Percentiles rank a stretch among this genome's conserved stretches.
Evolutionary conservation across 2,888 invertebrate genomes (phyloP).

Genomic region (Aphidius colemani): DNA sequence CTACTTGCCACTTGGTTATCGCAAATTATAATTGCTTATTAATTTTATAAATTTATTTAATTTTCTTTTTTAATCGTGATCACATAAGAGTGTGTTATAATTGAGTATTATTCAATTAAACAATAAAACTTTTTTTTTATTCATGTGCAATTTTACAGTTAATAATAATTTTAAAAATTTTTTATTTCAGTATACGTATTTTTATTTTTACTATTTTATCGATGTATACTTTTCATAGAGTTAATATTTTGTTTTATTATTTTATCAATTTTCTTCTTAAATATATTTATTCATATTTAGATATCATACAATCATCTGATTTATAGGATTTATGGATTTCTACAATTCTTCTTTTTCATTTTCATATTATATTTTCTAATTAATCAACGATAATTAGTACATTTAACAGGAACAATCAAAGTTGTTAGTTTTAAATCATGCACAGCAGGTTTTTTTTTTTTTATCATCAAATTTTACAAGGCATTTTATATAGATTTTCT

Average conservation of each 20-base stretch:
- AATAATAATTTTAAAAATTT: not conserved
- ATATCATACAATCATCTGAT: slow-evolving; percentile 31
- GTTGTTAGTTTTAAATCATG: slow-evolving; percentile 15
- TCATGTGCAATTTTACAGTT: too few species aligned
- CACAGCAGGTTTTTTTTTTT: slow-evolving; percentile 17
- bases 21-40: too few species aligned
- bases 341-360: slow-evolving; percentile 3
- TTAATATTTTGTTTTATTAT: slow-evolving; percentile 10
- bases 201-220: not conserved
- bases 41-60: too few species aligned
- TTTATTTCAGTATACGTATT: not conserved
- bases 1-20: not conserved
- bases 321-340: slow-evolving; percentile 22
- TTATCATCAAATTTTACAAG: not conserved
- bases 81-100: too few species aligned
- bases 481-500: slow-evolving; percentile 1
- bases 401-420: slow-evolving; percentile 20
- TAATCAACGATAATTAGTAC: slow-evolving; percentile 25
- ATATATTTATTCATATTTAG: not conserved
- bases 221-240: slow-evolving; percentile 4
- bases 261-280: slow-evolving; percentile 8
- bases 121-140: too few species aligned
- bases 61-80: too few species aligned
- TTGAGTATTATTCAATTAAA: too few species aligned
- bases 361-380: slow-evolving; percentile 23